Percentiles rank a stretch among this genome's conserved stretches.
Evolutionary conservation across 2,888 invertebrate genomes (phyloP).

Genomic region (Onthophagus sagittarius): DNA sequence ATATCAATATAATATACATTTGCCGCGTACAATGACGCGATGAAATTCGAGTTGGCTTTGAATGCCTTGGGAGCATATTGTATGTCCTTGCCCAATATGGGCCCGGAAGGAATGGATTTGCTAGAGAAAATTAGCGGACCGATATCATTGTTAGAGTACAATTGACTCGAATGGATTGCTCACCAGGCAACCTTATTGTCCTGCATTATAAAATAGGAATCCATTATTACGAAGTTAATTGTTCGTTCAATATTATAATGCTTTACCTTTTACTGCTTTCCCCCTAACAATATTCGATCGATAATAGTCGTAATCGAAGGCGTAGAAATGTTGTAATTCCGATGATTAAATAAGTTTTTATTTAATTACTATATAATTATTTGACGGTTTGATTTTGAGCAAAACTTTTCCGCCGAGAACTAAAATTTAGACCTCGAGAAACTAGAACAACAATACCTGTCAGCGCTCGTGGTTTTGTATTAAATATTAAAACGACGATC

Average conservation of each 20-base stretch:
- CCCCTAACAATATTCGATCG: neutral
- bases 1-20: constrained; percentile 32
- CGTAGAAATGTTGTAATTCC: too few relatives aligned
- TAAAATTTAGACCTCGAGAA: neutral
- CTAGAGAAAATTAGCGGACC: neutral
- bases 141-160: neutral
- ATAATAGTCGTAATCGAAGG: too few relatives aligned
- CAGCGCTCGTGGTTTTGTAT: neutral
- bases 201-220: neutral
- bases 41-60: neutral
- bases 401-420: neutral
- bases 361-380: neutral
- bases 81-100: neutral
- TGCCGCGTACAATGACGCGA: constrained; percentile 6
- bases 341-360: neutral
- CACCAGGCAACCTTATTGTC: neutral
- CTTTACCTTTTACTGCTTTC: neutral
- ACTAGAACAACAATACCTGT: neutral
- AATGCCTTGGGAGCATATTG: neutral
- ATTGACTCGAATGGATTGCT: neutral
- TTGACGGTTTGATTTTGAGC: neutral
- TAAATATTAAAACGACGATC: neutral
- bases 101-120: neutral
- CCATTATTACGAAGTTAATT: neutral
- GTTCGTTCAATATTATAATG: neutral